Percentiles rank a stretch among this genome's conserved stretches.
Conservation (phyloP, 2,113 vertebrate species). For the Corythornis madagascariensis region DNA sequence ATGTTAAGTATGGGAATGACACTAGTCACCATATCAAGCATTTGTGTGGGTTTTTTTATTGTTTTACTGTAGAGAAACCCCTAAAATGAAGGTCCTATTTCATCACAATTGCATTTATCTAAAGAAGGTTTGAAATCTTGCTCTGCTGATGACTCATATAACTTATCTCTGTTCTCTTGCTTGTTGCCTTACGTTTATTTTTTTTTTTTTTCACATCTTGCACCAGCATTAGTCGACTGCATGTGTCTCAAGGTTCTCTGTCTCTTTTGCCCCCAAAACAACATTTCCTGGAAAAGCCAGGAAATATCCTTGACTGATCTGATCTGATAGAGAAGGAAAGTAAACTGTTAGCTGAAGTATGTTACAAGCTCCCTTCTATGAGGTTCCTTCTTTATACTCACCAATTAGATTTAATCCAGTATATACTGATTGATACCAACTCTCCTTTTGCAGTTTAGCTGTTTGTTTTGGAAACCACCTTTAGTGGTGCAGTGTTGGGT, state of each 20-base stretch:
- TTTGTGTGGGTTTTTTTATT: background rate
- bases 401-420: background rate
- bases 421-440: background rate
- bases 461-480: background rate
- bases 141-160: background rate
- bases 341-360: background rate
- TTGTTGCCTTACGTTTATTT: background rate
- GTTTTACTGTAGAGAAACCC: background rate
- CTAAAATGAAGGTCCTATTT: background rate
- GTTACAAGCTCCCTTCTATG: background rate
- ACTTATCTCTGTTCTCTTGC: background rate
- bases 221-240: background rate
- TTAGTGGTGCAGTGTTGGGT: fast-evolving
- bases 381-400: background rate
- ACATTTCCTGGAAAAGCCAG: background rate
- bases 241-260: background rate
- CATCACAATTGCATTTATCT: background rate
- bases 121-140: background rate
- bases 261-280: background rate
- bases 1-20: background rate
- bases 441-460: background rate
- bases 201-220: background rate
- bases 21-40: background rate
- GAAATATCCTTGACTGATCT: background rate
- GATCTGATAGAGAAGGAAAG: background rate